phyloP scores from a whole-genome alignment of 2,797 vertebrate species.

The Clarias fuscus region DNA sequence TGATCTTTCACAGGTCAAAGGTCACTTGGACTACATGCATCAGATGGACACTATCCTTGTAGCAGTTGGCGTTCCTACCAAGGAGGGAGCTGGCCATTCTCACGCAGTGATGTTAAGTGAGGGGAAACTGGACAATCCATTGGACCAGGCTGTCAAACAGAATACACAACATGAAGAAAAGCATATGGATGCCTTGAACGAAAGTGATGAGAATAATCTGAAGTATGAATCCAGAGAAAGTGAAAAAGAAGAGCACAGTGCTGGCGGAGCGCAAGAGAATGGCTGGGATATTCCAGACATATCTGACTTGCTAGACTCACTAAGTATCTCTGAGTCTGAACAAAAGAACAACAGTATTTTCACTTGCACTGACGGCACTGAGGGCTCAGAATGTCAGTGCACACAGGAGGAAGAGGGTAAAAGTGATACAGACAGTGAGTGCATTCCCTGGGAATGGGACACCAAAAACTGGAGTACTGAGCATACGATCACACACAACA shows the following conservation, averaged over 20 bases:
- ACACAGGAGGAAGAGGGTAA: constrained; percentile 31
- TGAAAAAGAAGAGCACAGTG: constrained; percentile 23
- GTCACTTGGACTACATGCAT: constrained; percentile 97
- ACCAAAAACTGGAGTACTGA: constrained; percentile 69
- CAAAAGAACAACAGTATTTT: constrained; percentile 23
- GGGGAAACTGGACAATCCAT: constrained; percentile 43
- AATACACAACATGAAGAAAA: constrained; percentile 32
- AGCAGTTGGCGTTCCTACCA: constrained; percentile 86
- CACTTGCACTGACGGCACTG: constrained; percentile 13
- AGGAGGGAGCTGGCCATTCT: constrained; percentile 69
- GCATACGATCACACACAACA: constrained; percentile 46
- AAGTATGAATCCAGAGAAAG: constrained; percentile 32
- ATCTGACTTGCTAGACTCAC: constrained; percentile 74
- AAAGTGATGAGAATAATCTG: constrained; percentile 19
- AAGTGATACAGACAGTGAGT: constrained; percentile 58
- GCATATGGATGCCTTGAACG: background rate
- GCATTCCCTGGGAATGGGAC: constrained; percentile 71
- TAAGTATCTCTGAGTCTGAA: constrained; percentile 54
- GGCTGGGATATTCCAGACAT: constrained; percentile 81
- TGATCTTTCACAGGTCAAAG: constrained; percentile 80
- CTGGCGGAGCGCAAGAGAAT: constrained; percentile 50
- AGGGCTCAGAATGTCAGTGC: constrained; percentile 27
- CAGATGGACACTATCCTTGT: constrained; percentile 93
- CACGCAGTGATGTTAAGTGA: constrained; percentile 46
- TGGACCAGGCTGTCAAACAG: constrained; percentile 36